phyloP scores from a whole-genome alignment of 2,113 vertebrate genomes.

The Oreochromis aureus region DNA sequence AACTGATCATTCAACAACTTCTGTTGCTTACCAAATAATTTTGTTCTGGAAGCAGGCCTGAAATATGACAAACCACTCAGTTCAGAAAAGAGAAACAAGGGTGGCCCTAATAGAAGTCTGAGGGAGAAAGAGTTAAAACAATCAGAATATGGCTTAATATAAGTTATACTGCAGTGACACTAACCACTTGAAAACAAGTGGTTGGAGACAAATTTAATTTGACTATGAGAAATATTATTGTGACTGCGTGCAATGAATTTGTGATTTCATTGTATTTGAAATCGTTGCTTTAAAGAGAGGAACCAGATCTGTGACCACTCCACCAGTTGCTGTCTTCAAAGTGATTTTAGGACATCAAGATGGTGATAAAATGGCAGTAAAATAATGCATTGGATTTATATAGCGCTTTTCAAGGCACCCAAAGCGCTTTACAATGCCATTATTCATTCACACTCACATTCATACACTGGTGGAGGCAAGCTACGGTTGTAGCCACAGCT shows the following conservation, averaged over 20 bases:
- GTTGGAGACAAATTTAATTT: background rate
- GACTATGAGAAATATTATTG: background rate
- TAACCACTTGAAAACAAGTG: background rate
- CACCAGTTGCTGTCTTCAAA: background rate
- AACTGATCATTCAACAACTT: background rate
- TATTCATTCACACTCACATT: too few species aligned
- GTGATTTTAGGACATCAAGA: background rate
- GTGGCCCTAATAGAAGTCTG: background rate
- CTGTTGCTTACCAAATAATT: background rate
- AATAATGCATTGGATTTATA: too few species aligned
- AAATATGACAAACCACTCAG: background rate
- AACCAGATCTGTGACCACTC: background rate
- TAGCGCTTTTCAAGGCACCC: too few species aligned
- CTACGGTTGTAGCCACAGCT: too few species aligned
- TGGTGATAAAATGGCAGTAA: background rate
- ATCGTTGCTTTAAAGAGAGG: background rate
- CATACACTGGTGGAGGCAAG: too few species aligned
- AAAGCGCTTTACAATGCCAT: too few species aligned
- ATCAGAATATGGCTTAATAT: background rate
- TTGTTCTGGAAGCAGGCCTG: background rate
- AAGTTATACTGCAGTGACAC: background rate
- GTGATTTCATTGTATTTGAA: background rate
- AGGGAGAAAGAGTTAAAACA: background rate
- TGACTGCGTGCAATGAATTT: background rate
- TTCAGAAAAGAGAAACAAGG: background rate